Base-by-base conservation (phyloP, 2,113 vertebrate species). In the Rissa tridactyla region DNA sequence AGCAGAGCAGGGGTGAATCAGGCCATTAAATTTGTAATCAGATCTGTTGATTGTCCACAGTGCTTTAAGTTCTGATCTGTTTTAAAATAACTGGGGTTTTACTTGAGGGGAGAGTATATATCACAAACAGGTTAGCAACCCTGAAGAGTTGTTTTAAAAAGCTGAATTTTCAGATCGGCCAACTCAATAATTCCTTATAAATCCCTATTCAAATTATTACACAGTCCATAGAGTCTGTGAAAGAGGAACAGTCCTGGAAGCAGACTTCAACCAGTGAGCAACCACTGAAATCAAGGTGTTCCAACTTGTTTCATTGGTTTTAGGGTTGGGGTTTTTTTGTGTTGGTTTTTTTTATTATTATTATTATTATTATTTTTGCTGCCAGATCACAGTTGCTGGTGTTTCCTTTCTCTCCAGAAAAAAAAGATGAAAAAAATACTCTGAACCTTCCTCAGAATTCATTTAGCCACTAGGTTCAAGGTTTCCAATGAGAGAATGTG, bases 1-100 rank as follows among this genome's bases (percentile, higher is more conserved):
- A 91, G 83, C 47, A 94, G 70, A 91, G 52, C 76, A 88, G 65
- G 88, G 60, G 47, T 92, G 86, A 93, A 95, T 64, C 68, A 86
- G 26, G 42, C 38, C 76, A 78, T 90, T 92, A 84, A 88, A 84
- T 91, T 76, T 88, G 55, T 82, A 95, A 91, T 88, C 49, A 68
- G 30, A 75, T 91, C 89, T 95, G 78, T 76, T 92, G 72, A 79
- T 78, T 92, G 22, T 83, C 83, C 77, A 19, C 10, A 76, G 72
- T 61, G 29, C 1, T 64, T 61, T 94, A 83, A 73, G 79, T 79
- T 90, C 58, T 86, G 27, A 29, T 76, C 13, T 49, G 25, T 94
- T 80, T 90, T 81, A 78, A 93, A 95, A 93, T 61, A 89, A 64
- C 23, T 61, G 25, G 44, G 30, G 55, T 78, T 88, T 86, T 93